Percentiles rank a stretch among this genome's conserved stretches.
Conservation (phyloP, 2,113 vertebrate species). For the Numenius arquata region DNA sequence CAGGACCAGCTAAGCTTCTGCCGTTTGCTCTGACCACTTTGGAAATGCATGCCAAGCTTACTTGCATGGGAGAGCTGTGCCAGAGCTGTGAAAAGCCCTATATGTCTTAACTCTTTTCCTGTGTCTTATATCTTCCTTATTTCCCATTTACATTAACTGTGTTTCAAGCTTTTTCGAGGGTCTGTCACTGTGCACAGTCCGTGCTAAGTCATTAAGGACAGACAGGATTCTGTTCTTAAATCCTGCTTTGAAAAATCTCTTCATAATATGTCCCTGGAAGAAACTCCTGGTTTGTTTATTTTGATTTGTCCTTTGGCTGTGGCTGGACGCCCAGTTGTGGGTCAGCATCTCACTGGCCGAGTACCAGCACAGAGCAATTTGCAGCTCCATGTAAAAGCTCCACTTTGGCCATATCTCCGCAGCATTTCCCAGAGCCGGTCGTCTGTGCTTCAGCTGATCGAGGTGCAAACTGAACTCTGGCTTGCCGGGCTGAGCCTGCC, state of each 20-base stretch:
- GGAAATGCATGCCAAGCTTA: background rate
- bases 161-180: background rate
- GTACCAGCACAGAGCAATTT: slow-evolving; percentile 32
- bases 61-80: background rate
- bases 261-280: background rate
- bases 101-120: background rate
- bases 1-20: background rate
- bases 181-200: background rate
- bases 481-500: slow-evolving; percentile 20
- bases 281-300: slow-evolving; percentile 40
- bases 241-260: background rate
- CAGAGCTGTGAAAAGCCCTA: background rate
- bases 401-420: background rate
- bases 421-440: slow-evolving; percentile 20
- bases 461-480: slow-evolving; percentile 44
- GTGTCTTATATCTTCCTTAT: background rate
- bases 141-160: background rate
- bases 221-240: background rate
- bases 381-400: background rate
- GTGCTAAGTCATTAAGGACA: background rate
- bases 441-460: background rate
- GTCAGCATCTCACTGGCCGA: background rate
- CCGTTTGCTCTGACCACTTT: background rate
- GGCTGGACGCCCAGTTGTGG: background rate
- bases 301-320: slow-evolving; percentile 35